A percentile compares a stretch with the other conserved stretches of the same genome.
phyloP scores from a whole-genome alignment of 2,113 vertebrate genomes.

The Phylloscopus whistleri region DNA sequence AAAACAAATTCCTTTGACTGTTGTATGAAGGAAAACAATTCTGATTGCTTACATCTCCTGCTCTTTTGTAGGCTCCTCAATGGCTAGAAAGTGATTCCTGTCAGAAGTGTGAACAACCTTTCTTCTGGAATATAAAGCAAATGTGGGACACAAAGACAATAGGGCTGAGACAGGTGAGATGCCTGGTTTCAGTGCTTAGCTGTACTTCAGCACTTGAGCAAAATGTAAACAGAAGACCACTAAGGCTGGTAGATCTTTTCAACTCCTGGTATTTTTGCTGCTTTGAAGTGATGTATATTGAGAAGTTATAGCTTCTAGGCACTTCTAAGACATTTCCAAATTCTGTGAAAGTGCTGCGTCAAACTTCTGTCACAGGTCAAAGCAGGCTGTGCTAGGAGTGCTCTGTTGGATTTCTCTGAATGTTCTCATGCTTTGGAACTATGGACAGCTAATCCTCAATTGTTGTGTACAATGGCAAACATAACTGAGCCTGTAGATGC shows the following conservation, averaged over 20 bases:
- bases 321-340: neutral
- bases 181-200: neutral
- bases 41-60: neutral
- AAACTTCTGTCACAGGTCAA: neutral
- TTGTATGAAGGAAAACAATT: neutral
- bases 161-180: conserved; percentile 90
- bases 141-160: conserved; percentile 98
- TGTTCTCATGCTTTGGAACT: neutral
- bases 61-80: conserved; percentile 85
- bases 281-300: neutral
- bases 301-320: neutral
- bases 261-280: neutral
- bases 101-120: conserved; percentile 96
- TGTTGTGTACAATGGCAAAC: neutral
- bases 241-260: neutral
- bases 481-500: neutral
- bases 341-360: neutral
- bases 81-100: conserved; percentile 97
- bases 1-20: neutral
- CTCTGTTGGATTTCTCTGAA: neutral
- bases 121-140: conserved; percentile 99
- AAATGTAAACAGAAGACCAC: neutral
- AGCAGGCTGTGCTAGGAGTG: neutral
- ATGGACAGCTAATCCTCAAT: neutral
- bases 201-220: neutral